Evolutionary conservation across 2,888 invertebrate species (phyloP).

Genomic region (Listrodromus nycthemerus): DNA sequence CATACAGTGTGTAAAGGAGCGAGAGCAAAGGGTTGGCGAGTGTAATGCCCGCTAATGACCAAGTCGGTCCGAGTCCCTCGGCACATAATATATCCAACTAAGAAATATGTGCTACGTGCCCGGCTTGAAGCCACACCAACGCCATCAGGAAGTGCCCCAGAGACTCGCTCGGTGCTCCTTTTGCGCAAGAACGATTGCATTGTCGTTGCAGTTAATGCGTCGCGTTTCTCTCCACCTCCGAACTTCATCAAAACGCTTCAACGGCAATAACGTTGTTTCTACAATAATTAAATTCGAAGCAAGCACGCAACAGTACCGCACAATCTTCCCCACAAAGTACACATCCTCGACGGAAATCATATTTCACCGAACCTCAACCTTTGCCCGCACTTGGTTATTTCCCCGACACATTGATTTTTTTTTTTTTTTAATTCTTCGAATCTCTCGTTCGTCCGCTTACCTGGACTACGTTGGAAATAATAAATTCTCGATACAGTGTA

Average conservation of each 20-base stretch:
- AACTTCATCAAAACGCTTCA: neutral
- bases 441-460: neutral
- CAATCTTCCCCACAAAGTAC: neutral
- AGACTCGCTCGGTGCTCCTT: constrained; percentile 23
- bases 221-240: constrained; percentile 8
- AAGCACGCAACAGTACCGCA: neutral
- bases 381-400: constrained; percentile 12
- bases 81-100: constrained; percentile 13
- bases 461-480: neutral
- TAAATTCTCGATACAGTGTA: constrained; percentile 3
- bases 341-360: neutral
- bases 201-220: constrained; percentile 46
- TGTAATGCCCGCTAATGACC: constrained; percentile 58
- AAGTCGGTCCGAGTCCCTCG: constrained; percentile 24
- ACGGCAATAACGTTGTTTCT: constrained; percentile 16
- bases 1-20: constrained; percentile 31
- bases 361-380: constrained; percentile 35
- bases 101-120: constrained; percentile 37
- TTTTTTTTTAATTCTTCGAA: neutral
- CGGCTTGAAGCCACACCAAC: constrained; percentile 23
- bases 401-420: neutral
- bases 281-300: neutral
- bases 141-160: constrained; percentile 49
- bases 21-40: constrained; percentile 20
- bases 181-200: constrained; percentile 47